phyloP scores from a whole-genome alignment of 2,113 vertebrate genomes.

The Hippocampus comes region DNA sequence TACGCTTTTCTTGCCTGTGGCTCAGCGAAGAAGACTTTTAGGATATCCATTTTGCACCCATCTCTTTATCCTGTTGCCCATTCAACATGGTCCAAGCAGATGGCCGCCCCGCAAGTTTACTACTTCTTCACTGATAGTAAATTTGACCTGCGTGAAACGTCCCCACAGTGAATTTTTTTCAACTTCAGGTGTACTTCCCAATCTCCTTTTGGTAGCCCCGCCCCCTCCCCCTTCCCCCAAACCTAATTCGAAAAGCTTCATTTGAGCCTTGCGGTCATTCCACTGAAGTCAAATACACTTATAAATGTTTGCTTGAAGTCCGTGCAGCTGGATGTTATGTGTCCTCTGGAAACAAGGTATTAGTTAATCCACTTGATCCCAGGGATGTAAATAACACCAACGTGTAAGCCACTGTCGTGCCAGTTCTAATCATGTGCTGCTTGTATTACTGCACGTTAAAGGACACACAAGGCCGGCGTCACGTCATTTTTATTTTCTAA shows the following conservation, averaged over 20 bases:
- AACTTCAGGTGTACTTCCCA: neutral
- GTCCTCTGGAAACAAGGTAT: conserved; percentile 42
- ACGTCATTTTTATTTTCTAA: conserved; percentile 29
- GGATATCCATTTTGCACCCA: neutral
- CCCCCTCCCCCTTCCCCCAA: no score
- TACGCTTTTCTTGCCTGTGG: neutral
- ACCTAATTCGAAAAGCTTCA: neutral
- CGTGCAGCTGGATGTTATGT: conserved; percentile 16
- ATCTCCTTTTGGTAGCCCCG: no score
- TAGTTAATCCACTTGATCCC: conserved; percentile 54
- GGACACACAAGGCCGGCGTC: conserved; percentile 10
- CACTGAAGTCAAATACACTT: neutral
- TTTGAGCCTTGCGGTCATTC: neutral
- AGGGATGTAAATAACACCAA: conserved; percentile 57
- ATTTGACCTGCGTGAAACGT: neutral
- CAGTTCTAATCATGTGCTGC: conserved; percentile 50
- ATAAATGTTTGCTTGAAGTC: conserved; percentile 11
- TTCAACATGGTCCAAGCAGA: neutral
- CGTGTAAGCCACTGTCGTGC: conserved; percentile 42
- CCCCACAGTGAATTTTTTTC: neutral
- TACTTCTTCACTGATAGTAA: neutral
- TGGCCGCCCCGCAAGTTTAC: neutral
- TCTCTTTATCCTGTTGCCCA: neutral
- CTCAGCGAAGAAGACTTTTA: neutral
- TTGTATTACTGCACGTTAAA: conserved; percentile 27